These are phyloP conservation scores for Bubo blakistoni DNA, from an alignment of 2,113 vertebrate species.

Conservation along the genomic window DNA sequence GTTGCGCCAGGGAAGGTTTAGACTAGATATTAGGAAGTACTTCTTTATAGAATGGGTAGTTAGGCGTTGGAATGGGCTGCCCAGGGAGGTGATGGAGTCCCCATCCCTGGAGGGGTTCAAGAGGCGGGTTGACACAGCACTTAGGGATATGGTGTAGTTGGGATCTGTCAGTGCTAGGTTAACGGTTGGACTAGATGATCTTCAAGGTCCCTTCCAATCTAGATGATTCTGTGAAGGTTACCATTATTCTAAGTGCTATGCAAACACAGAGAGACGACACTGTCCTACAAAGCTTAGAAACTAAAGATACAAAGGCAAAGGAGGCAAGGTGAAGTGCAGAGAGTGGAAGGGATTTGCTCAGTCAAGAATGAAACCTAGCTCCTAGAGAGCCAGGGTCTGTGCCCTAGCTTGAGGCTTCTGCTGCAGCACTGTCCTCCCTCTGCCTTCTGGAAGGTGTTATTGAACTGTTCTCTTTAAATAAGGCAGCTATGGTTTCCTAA, in stretches of 20 bases:
- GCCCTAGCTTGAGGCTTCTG: background rate
- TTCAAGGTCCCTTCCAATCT: too few relatives aligned
- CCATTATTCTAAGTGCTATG: background rate
- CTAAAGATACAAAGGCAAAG: background rate
- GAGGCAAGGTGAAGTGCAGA: too few relatives aligned
- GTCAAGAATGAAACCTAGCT: background rate
- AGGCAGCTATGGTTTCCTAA: background rate
- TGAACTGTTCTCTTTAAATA: background rate
- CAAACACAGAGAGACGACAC: background rate
- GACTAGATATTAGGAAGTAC: too few relatives aligned
- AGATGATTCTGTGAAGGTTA: background rate
- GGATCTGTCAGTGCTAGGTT: too few relatives aligned
- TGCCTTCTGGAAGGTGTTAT: background rate
- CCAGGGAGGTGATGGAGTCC: too few relatives aligned
- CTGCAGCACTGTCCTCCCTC: background rate
- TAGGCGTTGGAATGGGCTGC: too few relatives aligned
- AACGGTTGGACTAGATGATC: too few relatives aligned
- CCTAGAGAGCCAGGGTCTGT: background rate
- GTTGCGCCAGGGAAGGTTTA: too few relatives aligned
- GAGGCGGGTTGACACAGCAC: too few relatives aligned
- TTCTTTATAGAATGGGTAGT: too few relatives aligned
- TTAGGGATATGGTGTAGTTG: too few relatives aligned
- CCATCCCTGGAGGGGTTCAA: too few relatives aligned
- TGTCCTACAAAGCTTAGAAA: background rate
- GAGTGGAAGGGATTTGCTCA: background rate